Evolutionary conservation across 2,113 vertebrate species (phyloP).

Genomic region (Synodontis membranacea): DNA sequence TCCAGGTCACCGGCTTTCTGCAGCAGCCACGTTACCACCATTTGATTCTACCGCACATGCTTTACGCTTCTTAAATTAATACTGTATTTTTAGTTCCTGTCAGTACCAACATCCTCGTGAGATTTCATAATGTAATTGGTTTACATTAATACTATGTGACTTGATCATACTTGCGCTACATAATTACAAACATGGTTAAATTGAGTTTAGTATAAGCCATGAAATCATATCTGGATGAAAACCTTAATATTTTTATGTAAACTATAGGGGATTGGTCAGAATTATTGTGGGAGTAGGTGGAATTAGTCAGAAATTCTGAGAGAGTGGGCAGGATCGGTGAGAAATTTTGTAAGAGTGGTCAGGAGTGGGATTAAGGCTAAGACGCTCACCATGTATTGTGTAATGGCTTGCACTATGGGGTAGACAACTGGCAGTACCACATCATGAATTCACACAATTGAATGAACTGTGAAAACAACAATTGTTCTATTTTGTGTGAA

Average conservation of each 20-base stretch:
- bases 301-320: conserved; percentile 8
- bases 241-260: neutral
- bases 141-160: neutral
- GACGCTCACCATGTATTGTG: neutral
- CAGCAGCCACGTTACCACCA: neutral
- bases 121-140: neutral
- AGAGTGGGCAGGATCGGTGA: neutral
- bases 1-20: neutral
- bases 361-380: conserved; percentile 12
- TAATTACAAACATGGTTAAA: neutral
- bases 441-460: neutral
- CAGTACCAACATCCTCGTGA: neutral
- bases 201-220: neutral
- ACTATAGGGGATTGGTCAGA: neutral
- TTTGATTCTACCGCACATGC: neutral
- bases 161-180: neutral
- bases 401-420: neutral
- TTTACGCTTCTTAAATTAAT: neutral
- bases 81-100: neutral
- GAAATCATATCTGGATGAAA: neutral
- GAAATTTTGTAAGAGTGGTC: neutral
- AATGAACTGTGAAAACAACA: no score
- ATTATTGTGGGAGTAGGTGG: neutral
- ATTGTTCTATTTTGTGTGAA: neutral
- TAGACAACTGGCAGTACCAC: neutral